phyloP scores from a whole-genome alignment of 2,113 vertebrate genomes.

The Sebastes fasciatus region DNA sequence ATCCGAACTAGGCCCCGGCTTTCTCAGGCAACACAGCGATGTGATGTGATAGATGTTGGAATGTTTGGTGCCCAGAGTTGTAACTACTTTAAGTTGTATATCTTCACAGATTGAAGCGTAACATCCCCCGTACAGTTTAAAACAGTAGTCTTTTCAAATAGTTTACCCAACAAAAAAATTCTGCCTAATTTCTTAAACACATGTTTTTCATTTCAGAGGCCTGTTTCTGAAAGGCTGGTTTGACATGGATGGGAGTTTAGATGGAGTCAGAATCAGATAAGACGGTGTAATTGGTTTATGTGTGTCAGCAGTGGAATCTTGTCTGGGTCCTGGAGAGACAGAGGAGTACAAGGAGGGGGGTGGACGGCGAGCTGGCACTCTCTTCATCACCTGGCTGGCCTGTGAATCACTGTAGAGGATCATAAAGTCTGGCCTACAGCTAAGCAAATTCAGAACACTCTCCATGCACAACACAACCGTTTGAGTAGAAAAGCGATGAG shows the following conservation, averaged over 20 bases:
- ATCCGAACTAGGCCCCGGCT: constrained; percentile 36
- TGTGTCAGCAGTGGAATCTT: constrained; percentile 81
- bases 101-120: constrained; percentile 28
- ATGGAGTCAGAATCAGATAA: constrained; percentile 81
- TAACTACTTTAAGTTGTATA: constrained; percentile 44
- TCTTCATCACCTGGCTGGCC: constrained; percentile 75
- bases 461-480: constrained; percentile 22
- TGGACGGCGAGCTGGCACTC: constrained; percentile 50
- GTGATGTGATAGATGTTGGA: constrained; percentile 51
- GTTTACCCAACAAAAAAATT: constrained; percentile 51
- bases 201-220: constrained; percentile 80
- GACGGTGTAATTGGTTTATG: constrained; percentile 81
- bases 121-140: constrained; percentile 1
- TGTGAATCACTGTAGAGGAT: constrained; percentile 60
- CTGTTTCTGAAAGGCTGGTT: constrained; percentile 74
- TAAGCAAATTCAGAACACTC: constrained; percentile 24
- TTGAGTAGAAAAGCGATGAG: constrained; percentile 38
- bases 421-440: constrained; percentile 40
- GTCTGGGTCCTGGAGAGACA: constrained; percentile 72
- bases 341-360: constrained; percentile 49
- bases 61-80: constrained; percentile 31
- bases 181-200: constrained; percentile 60
- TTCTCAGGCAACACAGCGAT: constrained; percentile 54
- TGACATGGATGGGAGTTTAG: constrained; percentile 77
- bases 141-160: constrained; percentile 65